Base-by-base conservation (phyloP, 2,113 vertebrate species). In the Sapajus apella region DNA sequence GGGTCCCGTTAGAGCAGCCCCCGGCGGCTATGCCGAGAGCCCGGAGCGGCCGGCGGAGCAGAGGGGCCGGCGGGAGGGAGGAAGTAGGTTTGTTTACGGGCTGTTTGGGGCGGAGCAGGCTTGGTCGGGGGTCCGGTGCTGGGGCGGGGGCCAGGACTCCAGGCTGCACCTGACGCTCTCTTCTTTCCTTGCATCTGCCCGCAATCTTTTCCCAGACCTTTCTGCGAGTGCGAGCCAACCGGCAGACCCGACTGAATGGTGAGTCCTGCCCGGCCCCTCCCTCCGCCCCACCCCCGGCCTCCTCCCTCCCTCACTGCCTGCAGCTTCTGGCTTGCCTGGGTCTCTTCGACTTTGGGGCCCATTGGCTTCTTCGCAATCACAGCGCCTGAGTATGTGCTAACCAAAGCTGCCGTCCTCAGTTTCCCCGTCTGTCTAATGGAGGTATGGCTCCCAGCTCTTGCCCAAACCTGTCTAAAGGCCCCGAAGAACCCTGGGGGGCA, bases 161-260 rank as follows among this genome's bases (percentile, higher is more conserved):
- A 16, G 80, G 90, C 73, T 45, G 43, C 25, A 40, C 30, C 76
- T 98, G 95, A 98, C 95, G 4, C 52, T 87, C 32, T 97, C 6
- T 98, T 94, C 43, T 79, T 97, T 94, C 98, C 92, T 95, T 98
- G 98, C 98, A 61, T 97, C 82, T 96, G 88, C 97, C 93, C 92
- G 96, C 91, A 94, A 96, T 96, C 90, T 94, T 82, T 86, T 95
- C 98, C 79, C 98, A 99, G 99, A 99, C 99, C 94, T 99, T 99
- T 98, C 98, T 99, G 99, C 99, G 99, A 98, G 99, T 99, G 98
- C 99, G 99, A 97, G 99, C 99, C 97, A 99, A 99, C 98, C 99
- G 99, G 98, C 99, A 99, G 98, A 99, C 99, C 89, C 99, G 99
- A 98, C 98, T 99, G 99, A 99, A 99, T 99, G 99, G 99, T 99